Evolutionary conservation across 2,113 vertebrate species (phyloP).

Genomic region (Tragelaphus scriptus): DNA sequence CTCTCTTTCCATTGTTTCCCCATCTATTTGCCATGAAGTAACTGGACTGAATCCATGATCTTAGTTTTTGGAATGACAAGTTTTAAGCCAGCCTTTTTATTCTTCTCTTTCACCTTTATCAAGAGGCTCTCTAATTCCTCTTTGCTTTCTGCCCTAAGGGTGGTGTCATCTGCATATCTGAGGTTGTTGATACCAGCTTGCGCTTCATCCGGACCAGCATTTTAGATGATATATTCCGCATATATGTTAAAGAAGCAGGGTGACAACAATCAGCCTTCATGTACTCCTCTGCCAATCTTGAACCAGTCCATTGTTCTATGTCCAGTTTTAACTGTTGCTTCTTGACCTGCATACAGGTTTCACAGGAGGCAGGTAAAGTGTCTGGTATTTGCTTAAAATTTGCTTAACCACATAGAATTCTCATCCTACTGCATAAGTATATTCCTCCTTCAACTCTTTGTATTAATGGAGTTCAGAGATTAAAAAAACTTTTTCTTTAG

Average conservation of each 20-base stretch:
- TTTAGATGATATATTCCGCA: neutral
- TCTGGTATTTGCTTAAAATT: neutral
- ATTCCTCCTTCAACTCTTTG: neutral
- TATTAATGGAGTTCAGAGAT: neutral
- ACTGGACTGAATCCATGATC: neutral
- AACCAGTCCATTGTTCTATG: neutral
- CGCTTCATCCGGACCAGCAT: neutral
- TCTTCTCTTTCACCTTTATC: neutral
- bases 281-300: neutral
- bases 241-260: neutral
- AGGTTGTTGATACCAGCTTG: neutral
- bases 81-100: neutral
- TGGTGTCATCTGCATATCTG: neutral
- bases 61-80: neutral
- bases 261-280: neutral
- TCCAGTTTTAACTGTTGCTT: neutral
- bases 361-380: neutral
- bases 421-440: neutral
- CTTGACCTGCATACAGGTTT: neutral
- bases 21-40: neutral
- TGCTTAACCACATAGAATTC: neutral
- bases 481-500: neutral
- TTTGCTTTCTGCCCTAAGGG: neutral
- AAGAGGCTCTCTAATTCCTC: neutral
- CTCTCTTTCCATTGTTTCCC: neutral